Base-by-base conservation (phyloP, 2,888 invertebrate species). In the Bombylius discolor region DNA sequence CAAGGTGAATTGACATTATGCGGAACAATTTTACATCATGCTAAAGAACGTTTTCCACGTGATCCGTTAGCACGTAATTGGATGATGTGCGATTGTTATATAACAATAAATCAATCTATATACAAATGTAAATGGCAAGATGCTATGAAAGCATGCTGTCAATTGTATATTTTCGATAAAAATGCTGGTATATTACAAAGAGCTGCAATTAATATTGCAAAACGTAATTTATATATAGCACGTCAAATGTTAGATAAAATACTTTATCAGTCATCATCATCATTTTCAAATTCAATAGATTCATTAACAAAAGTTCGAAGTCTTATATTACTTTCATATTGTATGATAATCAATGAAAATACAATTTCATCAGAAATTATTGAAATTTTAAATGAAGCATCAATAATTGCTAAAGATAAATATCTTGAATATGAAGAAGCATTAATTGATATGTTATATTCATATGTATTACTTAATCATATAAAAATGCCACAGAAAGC, bases 401-500 rank as follows among this genome's bases (percentile, higher is more conserved):
- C 91, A n/a, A 82, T 85, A 23, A 74, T 87, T 57, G 85, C 89
- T 2, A 80, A 81, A 60, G 80, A 81, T 47, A 85, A 88, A 63
- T 84, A 89, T 69, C 77, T 92, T 64, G 85, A 88, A 62, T 88
- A 88, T 67, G 80, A 88, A 61, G 81, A 82, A 49, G 84, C 88
- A 0, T 70, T 88, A 36, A 81, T 85, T 5, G 84, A 87, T 64
- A 81, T 91, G 76, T 84, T 90, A 66, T 80, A 91, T 51, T 90
- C 90, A 0, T 84, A 88, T 68, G 79, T 88, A 12, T 78, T 90
- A 73, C 74, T 91, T 44, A 77, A 82, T 59, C 62, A 66, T 39
- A 81, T 90, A 79, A 85, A 84, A 31, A 80, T 89, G 74, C 82
- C 88, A 0, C 80, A 81, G 59, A 89, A 89, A 69, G 89, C 91